Evolutionary conservation across 2,888 invertebrate genomes (phyloP), one percentile per base, ranked within the genome.

Genomic region (Theretra japonica): DNA sequence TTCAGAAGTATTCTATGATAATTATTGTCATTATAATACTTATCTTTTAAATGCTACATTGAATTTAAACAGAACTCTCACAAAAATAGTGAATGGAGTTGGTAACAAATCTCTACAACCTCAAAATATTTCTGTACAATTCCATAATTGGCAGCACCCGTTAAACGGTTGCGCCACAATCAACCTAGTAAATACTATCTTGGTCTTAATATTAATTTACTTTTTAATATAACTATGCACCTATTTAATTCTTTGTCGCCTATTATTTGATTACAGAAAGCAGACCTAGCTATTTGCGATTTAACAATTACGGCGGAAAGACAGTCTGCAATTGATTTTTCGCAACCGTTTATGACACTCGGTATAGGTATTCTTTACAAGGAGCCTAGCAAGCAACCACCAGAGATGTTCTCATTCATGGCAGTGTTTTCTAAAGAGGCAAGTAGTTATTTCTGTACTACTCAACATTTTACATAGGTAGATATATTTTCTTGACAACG

Each of bases 261-360:
- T 28, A 28, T 17, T 53, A n/a, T 11, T 74, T 77, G 53, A 78
- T 92, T 90, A 28, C 82, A 98, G 98, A 96, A 96, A 88, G 98
- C 98, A 17, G 98, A 99, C 88, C 95, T 99, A 81, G 99, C 97
- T 0, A 97, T 99, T 74, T 98, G 98, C 5, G 99, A 99, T 84
- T 95, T 99, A 77, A 97, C 97, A 21, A 97, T 97, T 78, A 98
- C 99, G 2, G 96, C 98, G 21, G 96, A 97, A 77, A 95, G 99
- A 72, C 98, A 98, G 87, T 95, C 95, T 75, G 97, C 96, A n/a
- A 98, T 98, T 0, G 99, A 99, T 89, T 99, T 99, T 86, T 98
- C 99, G 0, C 97, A 97, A 88, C 99, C 99, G 0, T 99, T 99
- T 88, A 98, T 99, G 97, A 98, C 97, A 82, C 94, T 99, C 70